Conservation (phyloP, 2,113 vertebrate genomes). For the Trochalopteron elliotii region DNA sequence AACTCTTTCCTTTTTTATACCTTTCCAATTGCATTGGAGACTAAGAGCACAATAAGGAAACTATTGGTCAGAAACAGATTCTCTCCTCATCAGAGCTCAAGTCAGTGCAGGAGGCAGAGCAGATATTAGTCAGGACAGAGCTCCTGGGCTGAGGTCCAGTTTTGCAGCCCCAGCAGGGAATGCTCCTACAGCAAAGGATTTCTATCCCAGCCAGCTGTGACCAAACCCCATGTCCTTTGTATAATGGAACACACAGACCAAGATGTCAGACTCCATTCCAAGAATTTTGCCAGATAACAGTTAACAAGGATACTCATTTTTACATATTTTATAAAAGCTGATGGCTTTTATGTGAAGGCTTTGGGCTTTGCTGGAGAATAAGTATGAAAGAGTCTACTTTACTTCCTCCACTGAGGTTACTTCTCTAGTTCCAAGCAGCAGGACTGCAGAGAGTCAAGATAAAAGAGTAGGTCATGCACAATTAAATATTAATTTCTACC, state of each 20-base stretch:
- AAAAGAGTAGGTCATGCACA: slow-evolving; percentile 5
- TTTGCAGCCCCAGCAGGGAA: slow-evolving; percentile 37
- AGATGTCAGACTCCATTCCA: slow-evolving; percentile 6
- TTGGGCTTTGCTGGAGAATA: background rate
- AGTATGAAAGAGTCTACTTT: background rate
- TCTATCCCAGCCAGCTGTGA: background rate
- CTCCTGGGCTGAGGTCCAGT: slow-evolving; percentile 36
- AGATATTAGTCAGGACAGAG: background rate
- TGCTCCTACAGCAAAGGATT: background rate
- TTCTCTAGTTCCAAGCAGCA: background rate
- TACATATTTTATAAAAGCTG: slow-evolving; percentile 9
- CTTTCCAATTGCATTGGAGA: background rate
- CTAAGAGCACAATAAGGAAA: background rate
- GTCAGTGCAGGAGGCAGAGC: background rate
- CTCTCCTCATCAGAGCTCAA: background rate
- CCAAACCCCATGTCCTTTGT: background rate
- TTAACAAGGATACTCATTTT: slow-evolving; percentile 32
- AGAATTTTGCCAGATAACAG: slow-evolving; percentile 1
- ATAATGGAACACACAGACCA: slow-evolving; percentile 28
- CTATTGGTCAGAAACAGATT: background rate
- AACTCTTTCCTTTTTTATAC: background rate
- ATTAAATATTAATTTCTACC: slow-evolving; percentile 37
- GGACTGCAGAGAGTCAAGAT: background rate
- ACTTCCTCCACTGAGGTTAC: slow-evolving; percentile 2
- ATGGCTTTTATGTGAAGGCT: background rate